phyloP scores from a whole-genome alignment of 2,113 vertebrate genomes.

The Felis chaus region DNA sequence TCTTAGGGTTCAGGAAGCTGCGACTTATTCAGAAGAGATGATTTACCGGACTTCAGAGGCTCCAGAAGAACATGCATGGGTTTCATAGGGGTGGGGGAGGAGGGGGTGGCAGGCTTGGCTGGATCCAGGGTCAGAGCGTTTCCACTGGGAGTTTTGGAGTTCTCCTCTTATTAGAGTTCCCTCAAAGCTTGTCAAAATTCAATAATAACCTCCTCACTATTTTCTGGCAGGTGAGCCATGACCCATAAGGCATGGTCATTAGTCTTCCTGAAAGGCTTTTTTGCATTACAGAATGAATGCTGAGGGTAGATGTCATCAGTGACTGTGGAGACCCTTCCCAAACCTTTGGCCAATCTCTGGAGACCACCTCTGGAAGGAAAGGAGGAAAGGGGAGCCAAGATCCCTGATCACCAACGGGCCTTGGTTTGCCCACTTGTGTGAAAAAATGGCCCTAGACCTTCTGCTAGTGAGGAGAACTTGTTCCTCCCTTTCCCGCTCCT shows the following conservation, averaged over 20 bases:
- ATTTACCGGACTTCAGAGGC: background rate
- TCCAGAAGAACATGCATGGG: background rate
- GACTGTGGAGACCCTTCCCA: background rate
- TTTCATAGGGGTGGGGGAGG: background rate
- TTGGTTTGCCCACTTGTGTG: background rate
- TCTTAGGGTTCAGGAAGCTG: background rate
- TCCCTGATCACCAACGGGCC: background rate
- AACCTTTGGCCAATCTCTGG: background rate
- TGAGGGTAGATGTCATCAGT: background rate
- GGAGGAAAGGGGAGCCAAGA: background rate
- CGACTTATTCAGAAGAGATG: background rate
- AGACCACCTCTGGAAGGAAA: background rate
- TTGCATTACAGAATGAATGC: background rate
- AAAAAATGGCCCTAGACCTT: background rate
- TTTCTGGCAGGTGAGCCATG: background rate
- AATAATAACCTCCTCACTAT: background rate
- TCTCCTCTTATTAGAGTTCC: background rate
- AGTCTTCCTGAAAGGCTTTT: background rate
- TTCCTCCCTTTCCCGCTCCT: background rate
- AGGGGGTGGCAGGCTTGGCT: background rate
- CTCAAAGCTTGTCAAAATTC: background rate
- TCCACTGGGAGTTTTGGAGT: background rate
- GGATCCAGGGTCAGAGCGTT: background rate
- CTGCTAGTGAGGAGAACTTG: background rate
- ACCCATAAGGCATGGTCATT: background rate